phyloP scores from a whole-genome alignment of 2,113 vertebrate genomes.

The Phyllopteryx taeniolatus region DNA sequence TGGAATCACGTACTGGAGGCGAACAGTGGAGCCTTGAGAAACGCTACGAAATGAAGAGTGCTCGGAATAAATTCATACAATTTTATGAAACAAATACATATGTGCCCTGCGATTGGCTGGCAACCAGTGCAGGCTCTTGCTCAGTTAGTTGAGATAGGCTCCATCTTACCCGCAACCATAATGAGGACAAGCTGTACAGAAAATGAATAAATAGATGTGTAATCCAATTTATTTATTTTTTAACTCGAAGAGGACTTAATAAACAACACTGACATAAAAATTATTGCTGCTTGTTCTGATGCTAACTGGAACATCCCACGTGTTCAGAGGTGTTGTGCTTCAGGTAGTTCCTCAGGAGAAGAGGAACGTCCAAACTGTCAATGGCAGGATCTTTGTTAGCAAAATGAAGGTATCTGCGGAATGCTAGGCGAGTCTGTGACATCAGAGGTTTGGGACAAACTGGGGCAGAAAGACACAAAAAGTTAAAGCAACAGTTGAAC shows the following conservation, averaged over 20 bases:
- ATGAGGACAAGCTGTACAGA: too few species aligned
- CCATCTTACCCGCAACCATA: too few species aligned
- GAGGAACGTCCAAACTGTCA: conserved; percentile 78
- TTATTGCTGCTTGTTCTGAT: background rate
- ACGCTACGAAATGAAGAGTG: too few species aligned
- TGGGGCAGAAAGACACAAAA: conserved; percentile 46
- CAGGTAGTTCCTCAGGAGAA: conserved; percentile 80
- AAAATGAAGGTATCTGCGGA: conserved; percentile 70
- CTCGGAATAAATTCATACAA: too few species aligned
- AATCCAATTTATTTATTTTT: too few species aligned
- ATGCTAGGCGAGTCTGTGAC: conserved; percentile 81
- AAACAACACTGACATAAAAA: background rate
- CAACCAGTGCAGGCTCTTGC: too few species aligned
- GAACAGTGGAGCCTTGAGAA: too few species aligned
- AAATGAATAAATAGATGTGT: too few species aligned
- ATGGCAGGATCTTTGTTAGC: conserved; percentile 53
- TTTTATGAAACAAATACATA: too few species aligned
- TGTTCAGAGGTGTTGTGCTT: conserved; percentile 68
- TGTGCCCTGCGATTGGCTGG: too few species aligned
- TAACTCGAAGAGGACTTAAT: background rate
- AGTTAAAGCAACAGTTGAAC: background rate
- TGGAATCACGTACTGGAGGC: too few species aligned
- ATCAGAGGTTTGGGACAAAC: conserved; percentile 86
- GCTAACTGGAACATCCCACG: conserved; percentile 4
- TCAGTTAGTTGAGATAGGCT: too few species aligned